Base-by-base conservation (phyloP, 2,888 invertebrate species). In the Drosophila kambysellisi region DNA sequence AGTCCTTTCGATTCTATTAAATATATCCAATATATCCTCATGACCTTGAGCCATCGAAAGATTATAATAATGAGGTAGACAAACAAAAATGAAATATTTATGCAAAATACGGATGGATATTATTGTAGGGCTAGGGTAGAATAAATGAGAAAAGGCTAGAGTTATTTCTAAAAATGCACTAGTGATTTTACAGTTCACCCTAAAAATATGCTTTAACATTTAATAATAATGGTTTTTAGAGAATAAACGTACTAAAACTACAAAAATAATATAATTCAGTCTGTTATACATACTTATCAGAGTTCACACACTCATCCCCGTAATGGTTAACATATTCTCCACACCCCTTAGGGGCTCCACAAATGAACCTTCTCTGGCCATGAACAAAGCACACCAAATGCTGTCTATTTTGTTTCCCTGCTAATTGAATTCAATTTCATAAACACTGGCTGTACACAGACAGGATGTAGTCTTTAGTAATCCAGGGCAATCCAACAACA, bases 351-450 rank as follows among this genome's bases (percentile, higher is more conserved):
- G 51, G 60, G 54, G 43, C 35, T 57, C 61, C 68, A 65, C 50
- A 52, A 57, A 35, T 48, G 8, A 29, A 29, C n/a, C 20, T 60
- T n/a, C 25, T 12, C 25, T 35, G 37, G 37, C 64, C 48, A 52
- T 30, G 29, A 71, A 20, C 50, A 58, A 51, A 58, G n/a, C 39
- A 41, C 30, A 73, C 54, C 30, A 50, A 46, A 46, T 29, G 56
- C 35, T 56, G 65, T 63, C 54, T 74, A 62, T 79, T 78, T 67
- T 65, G 67, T 65, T 70, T 61, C 29, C 43, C 50, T 58, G 64
- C 58, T 76, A 69, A 80, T 80, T 83, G 67, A 83, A 81, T 83
- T 66, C 30, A 62, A 69, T 76, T 69, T 71, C 43, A 82, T 74
- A 68, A 62, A 62, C 61, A 74, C 46, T 54, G 54, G 30, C 61